A percentile compares a stretch with the other conserved stretches of the same genome.
Conservation (phyloP, 2,888 invertebrate genomes). For the Amaurobius ferox region DNA sequence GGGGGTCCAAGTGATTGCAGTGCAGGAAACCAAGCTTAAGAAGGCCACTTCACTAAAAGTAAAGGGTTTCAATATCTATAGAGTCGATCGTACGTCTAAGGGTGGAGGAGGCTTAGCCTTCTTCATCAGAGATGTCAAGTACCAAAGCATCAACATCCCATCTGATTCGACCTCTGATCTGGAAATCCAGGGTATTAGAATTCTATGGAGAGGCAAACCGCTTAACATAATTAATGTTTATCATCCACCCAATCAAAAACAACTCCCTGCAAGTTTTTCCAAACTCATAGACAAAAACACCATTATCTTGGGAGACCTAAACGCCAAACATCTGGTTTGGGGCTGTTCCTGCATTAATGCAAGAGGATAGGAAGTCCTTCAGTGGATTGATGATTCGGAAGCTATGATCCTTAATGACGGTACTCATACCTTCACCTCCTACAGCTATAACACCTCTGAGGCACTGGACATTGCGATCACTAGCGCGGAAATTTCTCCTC, state of each 20-base stretch:
- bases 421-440: constrained; percentile 21
- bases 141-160: too few species aligned
- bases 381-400: constrained; percentile 20
- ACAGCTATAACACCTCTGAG: constrained; percentile 26
- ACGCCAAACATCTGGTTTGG: constrained; percentile 5
- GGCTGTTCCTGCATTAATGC: constrained; percentile 22
- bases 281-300: neutral
- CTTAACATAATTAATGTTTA: neutral
- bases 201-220: neutral
- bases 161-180: neutral
- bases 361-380: constrained; percentile 24
- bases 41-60: neutral
- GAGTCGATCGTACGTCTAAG: neutral
- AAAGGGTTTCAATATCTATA: constrained; percentile 20
- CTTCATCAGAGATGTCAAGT: too few species aligned
- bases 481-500: neutral
- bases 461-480: constrained; percentile 18
- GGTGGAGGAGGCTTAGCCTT: constrained; percentile 34
- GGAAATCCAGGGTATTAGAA: neutral
- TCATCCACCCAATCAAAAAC: neutral
- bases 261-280: neutral
- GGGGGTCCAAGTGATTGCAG: constrained; percentile 2
- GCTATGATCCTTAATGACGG: constrained; percentile 22
- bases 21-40: constrained; percentile 41
- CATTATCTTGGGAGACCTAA: neutral